Evolutionary conservation across 64 coral and sea anemone genomes (phyloP), one percentile per base, ranked within the genome.

Genomic region (Orbicella faveolata): DNA sequence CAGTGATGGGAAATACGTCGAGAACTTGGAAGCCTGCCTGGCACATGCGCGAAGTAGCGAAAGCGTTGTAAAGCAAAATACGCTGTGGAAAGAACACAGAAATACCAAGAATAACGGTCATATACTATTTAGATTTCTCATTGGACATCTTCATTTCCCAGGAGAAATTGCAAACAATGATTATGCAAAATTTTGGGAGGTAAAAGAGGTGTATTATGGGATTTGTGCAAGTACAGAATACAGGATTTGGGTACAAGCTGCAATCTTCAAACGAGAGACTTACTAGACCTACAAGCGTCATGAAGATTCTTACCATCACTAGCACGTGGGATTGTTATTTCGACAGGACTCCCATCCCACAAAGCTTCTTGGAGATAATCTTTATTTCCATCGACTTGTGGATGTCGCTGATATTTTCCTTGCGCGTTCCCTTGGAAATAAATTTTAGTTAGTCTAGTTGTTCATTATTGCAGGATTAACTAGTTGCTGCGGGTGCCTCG

Each of bases 331-430:
- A 96, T 62, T 0, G 52, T 70, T 52, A 96, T 73, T 54, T 93
- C 78, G 12, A 96, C 84, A 69, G 92, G 95, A 21, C 48, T 73
- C 26, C 62, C 83, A 52, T n/a, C 55, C 95, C 95, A 94, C 3
- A 96, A 83, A 30, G 62, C 26, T 16, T 83, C 83, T 75, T 94
- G 78, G 25, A 96, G 74, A 63, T 63, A 96, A 53, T 96, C 95
- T 23, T 74, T 73, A 30, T 90, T 94, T 35, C 90, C 90, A 10
- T 96, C 92, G 26, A 96, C 95, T 25, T 75, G 76, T 8, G 84
- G 61, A 39, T 96, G 88, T 21, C 35, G 54, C 69, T 96, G 95
- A 83, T 85, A 83, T 76, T 96, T 96, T 34, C 95, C 95, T 83
- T 96, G 95, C 23, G 83, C 92, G 51, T 93, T 96, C 73, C 95